phyloP scores from a whole-genome alignment of 2,888 invertebrate species.

The Drosophila parthenogenetica region DNA sequence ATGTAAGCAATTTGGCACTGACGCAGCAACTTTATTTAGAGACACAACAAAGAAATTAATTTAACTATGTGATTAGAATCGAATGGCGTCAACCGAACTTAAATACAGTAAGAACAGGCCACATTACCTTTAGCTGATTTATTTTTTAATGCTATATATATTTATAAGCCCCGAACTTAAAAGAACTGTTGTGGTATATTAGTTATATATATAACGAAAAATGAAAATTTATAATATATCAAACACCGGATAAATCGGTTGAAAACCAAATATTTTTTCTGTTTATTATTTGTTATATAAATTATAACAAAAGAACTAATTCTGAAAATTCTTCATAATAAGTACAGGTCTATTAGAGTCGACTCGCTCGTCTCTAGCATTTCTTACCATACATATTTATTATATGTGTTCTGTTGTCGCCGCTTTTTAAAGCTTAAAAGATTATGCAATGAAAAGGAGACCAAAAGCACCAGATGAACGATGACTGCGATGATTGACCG shows the following conservation, averaged over 20 bases:
- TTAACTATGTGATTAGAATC: constrained; percentile 61
- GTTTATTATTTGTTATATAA: too few relatives aligned
- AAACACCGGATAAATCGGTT: too few relatives aligned
- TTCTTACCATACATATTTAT: neutral
- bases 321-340: too few relatives aligned
- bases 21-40: constrained; percentile 33
- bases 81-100: constrained; percentile 56
- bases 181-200: too few relatives aligned
- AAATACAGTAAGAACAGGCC: constrained; percentile 1
- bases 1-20: neutral
- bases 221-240: too few relatives aligned
- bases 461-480: constrained; percentile 19
- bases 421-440: constrained; percentile 52
- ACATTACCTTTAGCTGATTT: constrained; percentile 52
- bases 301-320: too few relatives aligned
- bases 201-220: too few relatives aligned
- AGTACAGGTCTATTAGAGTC: too few relatives aligned
- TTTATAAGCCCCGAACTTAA: neutral
- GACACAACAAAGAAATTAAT: constrained; percentile 66
- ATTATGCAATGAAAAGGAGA: constrained; percentile 67
- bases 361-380: too few relatives aligned
- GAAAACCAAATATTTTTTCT: too few relatives aligned
- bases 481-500: constrained; percentile 17
- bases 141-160: constrained; percentile 43
- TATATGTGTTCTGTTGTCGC: constrained; percentile 14